Conservation (phyloP, 1,140 invertebrate species). For the Eurosta solidaginis region DNA sequence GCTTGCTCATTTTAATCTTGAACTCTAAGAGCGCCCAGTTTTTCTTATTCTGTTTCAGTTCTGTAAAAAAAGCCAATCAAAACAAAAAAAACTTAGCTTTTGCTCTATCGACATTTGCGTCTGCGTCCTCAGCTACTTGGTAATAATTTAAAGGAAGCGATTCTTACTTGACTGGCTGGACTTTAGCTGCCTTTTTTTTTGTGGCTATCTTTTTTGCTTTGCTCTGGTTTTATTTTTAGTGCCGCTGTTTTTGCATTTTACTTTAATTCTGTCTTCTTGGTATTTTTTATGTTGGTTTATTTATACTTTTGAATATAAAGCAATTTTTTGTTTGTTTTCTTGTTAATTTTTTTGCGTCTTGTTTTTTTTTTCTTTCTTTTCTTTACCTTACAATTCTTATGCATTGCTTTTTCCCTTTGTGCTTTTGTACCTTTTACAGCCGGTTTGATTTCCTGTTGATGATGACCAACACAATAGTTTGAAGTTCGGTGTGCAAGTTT, state of each 20-base stretch:
- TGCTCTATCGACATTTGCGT: not conserved
- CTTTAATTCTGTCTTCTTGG: not conserved
- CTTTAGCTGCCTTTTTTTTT: not conserved
- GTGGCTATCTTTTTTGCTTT: not conserved
- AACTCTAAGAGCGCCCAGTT: not conserved
- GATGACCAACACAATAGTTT: not conserved
- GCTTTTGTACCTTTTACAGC: conserved; percentile 40
- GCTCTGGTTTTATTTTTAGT: not conserved
- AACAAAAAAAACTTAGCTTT: not conserved
- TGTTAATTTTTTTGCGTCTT: not conserved
- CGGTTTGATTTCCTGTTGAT: conserved; percentile 53
- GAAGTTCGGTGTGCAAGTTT: not conserved
- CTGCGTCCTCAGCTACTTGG: not conserved
- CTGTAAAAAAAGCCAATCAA: not conserved
- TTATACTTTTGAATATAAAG: too few relatives aligned
- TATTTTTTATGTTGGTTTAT: not conserved
- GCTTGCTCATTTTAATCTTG: not conserved
- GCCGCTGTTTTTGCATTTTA: not conserved
- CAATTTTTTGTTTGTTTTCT: not conserved
- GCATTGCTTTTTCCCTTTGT: conserved; percentile 1
- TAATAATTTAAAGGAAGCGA: not conserved
- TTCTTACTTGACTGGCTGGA: not conserved
- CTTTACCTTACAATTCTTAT: not conserved
- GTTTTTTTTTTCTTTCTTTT: not conserved
- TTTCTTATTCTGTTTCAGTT: not conserved